A percentile compares a stretch with the other conserved stretches of the same genome.
Conservation (phyloP, 2,888 invertebrate species). For the Caenorhabditis wallacei region DNA sequence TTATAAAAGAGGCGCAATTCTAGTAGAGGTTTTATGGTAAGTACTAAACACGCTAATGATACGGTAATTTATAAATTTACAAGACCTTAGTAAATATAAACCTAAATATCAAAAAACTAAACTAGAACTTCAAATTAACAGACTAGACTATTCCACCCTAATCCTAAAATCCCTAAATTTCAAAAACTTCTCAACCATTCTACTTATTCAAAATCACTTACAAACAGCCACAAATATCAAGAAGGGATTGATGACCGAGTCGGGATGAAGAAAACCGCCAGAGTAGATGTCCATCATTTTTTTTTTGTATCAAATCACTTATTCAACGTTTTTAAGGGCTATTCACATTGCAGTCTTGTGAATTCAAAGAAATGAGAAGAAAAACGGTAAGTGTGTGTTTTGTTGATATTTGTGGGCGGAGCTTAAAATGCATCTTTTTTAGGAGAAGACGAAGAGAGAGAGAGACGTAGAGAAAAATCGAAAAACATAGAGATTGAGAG, state of each 20-base stretch:
- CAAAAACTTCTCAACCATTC: neutral
- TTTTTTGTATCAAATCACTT: neutral
- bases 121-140: too few species aligned
- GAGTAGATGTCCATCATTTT: constrained; percentile 50
- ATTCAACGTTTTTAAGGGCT: neutral
- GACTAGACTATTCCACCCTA: too few species aligned
- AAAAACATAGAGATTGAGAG: neutral
- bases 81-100: too few species aligned
- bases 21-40: too few species aligned
- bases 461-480: neutral
- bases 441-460: constrained; percentile 1
- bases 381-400: constrained; percentile 25
- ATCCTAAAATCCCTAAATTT: neutral
- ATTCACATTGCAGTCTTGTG: constrained; percentile 61
- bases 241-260: constrained; percentile 61
- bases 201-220: constrained; percentile 30
- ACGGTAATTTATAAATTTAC: too few species aligned
- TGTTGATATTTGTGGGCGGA: constrained; percentile 12
- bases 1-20: too few species aligned
- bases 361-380: neutral
- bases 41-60: too few species aligned
- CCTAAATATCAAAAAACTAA: too few species aligned
- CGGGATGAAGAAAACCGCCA: constrained; percentile 43
- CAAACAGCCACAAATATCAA: constrained; percentile 60
- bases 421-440: constrained; percentile 5